Evolutionary conservation across 2,797 vertebrate genomes (phyloP), one percentile per base, ranked within the genome.

Genomic region (Phataginus tricuspis): DNA sequence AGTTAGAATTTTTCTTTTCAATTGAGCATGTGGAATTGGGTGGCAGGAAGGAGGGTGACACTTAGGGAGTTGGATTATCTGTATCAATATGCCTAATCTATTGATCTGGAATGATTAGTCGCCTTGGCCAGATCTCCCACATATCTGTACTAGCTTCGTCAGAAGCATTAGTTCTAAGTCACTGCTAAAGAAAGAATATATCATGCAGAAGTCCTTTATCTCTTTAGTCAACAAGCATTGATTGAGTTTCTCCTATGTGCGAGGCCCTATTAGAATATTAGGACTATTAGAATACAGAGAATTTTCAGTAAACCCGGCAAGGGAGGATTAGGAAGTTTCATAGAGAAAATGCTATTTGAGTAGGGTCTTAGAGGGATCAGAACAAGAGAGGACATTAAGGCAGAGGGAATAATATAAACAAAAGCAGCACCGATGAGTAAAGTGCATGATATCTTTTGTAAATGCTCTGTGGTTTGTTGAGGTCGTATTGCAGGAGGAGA

Each of bases 1-100:
- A 95, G 19, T 80, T 93, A 21, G 29, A 49, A 64, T 39, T 89
- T 92, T 79, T 79, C 23, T 66, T 69, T 94, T 42, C 37, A 61
- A 1, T 13, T 42, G 45, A 83, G 9, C 19, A 9, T 57, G 23
- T 21, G 39, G 27, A 92, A 86, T 64, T 90, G 61, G 25, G 59
- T 94, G 61, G 64, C 15, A 53, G 34, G 71, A 89, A 86, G 29
- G n/a, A 84, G 34, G 19, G 1, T 42, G 89, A 18, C 15, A 13
- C 5, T 2, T 37, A 74, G 25, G 13, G 79, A 64, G 39, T 39
- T 45, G 27, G 25, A 77, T 69, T 21, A n/a, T 49, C 39, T 85
- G 21, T 18, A 34, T 71, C 21, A 59, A 0, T 86, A 29, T 74
- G 23, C 59, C n/a, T 37, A 16, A 69, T n/a, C 11, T 13, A 57